A percentile compares a stretch with the other conserved stretches of the same genome.
These are phyloP conservation scores for Lepidurus apus DNA, from an alignment of 1,140 invertebrate species.

Conservation along the genomic window DNA sequence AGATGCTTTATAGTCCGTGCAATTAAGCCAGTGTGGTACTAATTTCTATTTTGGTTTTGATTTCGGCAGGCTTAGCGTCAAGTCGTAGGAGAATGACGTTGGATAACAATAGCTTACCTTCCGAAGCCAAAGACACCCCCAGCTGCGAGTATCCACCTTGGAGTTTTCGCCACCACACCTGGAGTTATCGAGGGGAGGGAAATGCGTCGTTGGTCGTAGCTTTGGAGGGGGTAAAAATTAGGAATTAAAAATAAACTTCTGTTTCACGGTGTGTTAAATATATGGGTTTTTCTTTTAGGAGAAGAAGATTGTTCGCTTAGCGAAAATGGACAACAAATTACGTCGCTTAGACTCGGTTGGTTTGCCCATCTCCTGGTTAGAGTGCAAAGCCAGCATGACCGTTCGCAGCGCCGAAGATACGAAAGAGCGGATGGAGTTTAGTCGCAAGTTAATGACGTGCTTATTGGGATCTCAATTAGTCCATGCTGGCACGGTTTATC, in stretches of 20 bases:
- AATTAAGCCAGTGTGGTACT: background rate
- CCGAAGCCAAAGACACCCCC: constrained; percentile 25
- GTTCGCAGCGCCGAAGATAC: constrained; percentile 30
- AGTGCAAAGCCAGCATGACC: constrained; percentile 1
- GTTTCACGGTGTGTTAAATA: too few relatives aligned
- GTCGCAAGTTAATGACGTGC: constrained; percentile 45
- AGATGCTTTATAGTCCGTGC: background rate
- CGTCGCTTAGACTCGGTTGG: constrained; percentile 31
- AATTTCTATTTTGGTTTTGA: too few relatives aligned
- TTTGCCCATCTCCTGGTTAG: constrained; percentile 28
- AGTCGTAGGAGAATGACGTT: background rate
- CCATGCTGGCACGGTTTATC: constrained; percentile 39
- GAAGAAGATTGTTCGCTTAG: constrained; percentile 45
- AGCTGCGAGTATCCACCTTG: constrained; percentile 31
- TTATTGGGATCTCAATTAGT: constrained; percentile 44
- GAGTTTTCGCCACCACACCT: constrained; percentile 35
- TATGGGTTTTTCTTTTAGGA: constrained; percentile 42
- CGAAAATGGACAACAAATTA: constrained; percentile 42
- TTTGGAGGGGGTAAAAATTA: constrained; percentile 3
- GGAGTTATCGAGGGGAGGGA: constrained; percentile 48
- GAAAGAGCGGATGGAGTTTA: constrained; percentile 45
- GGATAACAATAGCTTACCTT: background rate
- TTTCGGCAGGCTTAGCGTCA: too few relatives aligned
- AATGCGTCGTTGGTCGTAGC: constrained; percentile 45
- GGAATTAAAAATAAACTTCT: background rate